Evolutionary conservation across 2,113 vertebrate genomes (phyloP).

Genomic region (Prunella fulvescens): DNA sequence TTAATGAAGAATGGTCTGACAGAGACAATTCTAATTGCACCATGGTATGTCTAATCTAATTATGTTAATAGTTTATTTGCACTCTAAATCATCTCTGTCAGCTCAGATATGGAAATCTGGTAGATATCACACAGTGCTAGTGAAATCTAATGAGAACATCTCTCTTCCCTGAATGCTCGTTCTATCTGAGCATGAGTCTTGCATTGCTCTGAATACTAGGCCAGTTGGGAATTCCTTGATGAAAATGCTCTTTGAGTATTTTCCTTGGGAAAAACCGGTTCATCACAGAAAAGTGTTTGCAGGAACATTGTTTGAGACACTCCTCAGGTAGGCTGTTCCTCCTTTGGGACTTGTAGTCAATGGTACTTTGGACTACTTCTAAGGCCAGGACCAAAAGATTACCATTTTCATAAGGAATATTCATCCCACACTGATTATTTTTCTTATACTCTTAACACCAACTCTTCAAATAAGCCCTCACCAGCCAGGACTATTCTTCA

Average conservation of each 20-base stretch:
- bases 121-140: not conserved
- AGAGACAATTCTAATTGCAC: constrained; percentile 18
- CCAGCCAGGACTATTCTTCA: not conserved
- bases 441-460: not conserved
- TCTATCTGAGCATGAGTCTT: not conserved
- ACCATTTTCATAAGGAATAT: not conserved
- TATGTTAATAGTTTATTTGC: constrained; percentile 50
- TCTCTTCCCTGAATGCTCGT: not conserved
- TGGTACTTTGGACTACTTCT: not conserved
- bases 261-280: not conserved
- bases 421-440: not conserved
- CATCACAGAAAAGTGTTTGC: not conserved
- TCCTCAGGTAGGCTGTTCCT: not conserved
- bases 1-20: constrained; percentile 51
- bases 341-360: not conserved
- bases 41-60: constrained; percentile 35
- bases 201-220: not conserved
- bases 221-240: not conserved
- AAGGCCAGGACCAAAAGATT: not conserved
- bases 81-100: constrained; percentile 41
- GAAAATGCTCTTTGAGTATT: not conserved
- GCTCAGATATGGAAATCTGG: not conserved
- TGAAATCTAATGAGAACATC: constrained; percentile 7
- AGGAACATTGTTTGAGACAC: not conserved
- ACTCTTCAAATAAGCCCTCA: not conserved